phyloP scores from a whole-genome alignment of 1,140 invertebrate genomes.

The Caenorhabditis latens region DNA sequence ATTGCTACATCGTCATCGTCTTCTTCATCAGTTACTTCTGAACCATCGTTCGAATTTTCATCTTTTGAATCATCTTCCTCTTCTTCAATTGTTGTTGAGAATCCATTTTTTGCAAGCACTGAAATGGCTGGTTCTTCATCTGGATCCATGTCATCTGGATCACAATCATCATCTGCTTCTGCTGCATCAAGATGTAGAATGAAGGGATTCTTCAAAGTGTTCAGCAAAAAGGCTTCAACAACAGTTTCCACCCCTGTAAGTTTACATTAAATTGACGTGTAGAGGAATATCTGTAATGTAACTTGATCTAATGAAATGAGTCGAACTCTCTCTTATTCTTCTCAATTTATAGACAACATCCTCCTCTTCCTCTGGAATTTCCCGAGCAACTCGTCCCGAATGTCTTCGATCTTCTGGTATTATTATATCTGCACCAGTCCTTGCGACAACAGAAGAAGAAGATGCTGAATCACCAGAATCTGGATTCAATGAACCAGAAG shows the following conservation, averaged over 20 bases:
- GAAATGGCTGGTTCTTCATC: conserved; percentile 5
- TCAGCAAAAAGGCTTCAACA: neutral
- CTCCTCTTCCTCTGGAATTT: neutral
- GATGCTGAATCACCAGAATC: conserved; percentile 64
- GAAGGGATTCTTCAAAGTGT: conserved; percentile 54
- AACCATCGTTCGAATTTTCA: conserved; percentile 25
- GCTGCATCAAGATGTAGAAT: conserved; percentile 22
- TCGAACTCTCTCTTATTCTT: conserved; percentile 5
- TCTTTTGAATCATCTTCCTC: conserved; percentile 31
- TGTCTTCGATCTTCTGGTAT: conserved; percentile 58
- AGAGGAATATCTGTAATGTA: neutral
- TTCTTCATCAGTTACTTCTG: conserved; percentile 23
- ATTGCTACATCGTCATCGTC: neutral
- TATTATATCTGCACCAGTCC: conserved; percentile 47
- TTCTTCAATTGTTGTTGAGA: conserved; percentile 29
- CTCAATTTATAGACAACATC: conserved; percentile 9
- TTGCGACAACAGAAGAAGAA: conserved; percentile 57
- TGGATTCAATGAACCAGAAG: conserved; percentile 49
- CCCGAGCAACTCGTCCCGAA: conserved; percentile 54
- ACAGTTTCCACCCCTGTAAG: conserved; percentile 6
- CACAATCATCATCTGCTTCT: neutral
- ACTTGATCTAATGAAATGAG: neutral
- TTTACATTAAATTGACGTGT: neutral
- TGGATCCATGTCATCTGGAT: neutral
- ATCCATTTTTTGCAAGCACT: conserved; percentile 11